Base-by-base conservation (phyloP, 1,140 invertebrate species). In the Panagrolaimus sp. region DNA sequence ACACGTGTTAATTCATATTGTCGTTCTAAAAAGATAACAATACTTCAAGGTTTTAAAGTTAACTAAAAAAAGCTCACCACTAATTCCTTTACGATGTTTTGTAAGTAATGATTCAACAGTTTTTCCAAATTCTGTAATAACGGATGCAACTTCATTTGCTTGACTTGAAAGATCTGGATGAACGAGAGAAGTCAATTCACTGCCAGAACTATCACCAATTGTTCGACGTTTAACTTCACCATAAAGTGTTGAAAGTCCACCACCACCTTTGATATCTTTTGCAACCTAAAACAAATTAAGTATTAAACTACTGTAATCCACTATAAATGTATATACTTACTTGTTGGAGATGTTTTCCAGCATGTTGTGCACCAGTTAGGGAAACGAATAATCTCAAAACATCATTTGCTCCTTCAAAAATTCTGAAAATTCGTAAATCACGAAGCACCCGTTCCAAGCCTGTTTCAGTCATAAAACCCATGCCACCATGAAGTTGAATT, bases 341-440 rank as follows among this genome's bases (percentile, higher is more conserved):
- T 42, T 47, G 38, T 70, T 46, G 23, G 20, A 73, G 38, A 27
- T 76, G 73, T 66, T 79, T 76, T 31, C 75, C 76, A 14, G 27
- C 27, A 44, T 63, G 45, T 5, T 23, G 20, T 8, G 62, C 85
- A 88, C 92, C 93, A 67, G 93, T 97, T 3, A 98, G 86, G n/a
- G 93, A 91, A n/a, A 98, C 89, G 86, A 99, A 98, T 9, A 99
- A 85, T 51, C 95, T 86, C 16, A 99, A 87, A 84, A 98, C 95
- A 83, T 99, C 96, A 84, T 98, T 99, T 38, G 93, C 93, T 78
- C 96, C 96, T 86, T 99, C 96, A 84, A 98, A 99, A 78, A 99
- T 99, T 80, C 95, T 87, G 87, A 98, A 99, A 76, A 99, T 96
- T 76, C 96, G 87, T 46, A 98, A 82, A 86, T 98, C 95, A 75